A percentile compares a stretch with the other conserved stretches of the same genome.
phyloP scores from a whole-genome alignment of 2,797 vertebrate genomes.

The Tapera naevia region DNA sequence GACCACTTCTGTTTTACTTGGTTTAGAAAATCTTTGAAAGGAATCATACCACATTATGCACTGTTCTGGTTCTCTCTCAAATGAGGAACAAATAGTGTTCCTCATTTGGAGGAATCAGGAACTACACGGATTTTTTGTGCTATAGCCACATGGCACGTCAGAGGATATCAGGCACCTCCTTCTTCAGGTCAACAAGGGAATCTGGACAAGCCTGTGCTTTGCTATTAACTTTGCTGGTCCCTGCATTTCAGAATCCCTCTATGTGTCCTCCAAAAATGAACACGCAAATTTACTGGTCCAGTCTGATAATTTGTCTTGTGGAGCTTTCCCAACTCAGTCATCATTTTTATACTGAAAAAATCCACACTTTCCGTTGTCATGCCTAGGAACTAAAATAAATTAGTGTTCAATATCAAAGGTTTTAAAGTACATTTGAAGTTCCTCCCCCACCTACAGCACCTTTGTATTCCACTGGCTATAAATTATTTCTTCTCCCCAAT shows the following conservation, averaged over 20 bases:
- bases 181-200: background rate
- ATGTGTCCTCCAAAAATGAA: background rate
- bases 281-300: background rate
- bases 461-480: background rate
- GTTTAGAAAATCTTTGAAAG: background rate
- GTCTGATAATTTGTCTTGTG: background rate
- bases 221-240: background rate
- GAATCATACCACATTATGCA: background rate
- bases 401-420: background rate
- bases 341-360: background rate
- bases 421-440: background rate
- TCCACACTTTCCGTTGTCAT: background rate
- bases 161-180: background rate
- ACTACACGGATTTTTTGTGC: background rate
- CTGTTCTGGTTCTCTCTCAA: background rate
- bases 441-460: background rate
- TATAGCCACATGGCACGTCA: background rate
- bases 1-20: background rate
- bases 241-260: background rate
- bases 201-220: background rate
- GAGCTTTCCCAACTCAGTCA: background rate
- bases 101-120: background rate
- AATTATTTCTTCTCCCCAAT: background rate
- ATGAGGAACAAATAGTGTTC: background rate
- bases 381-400: background rate